Conservation (phyloP, 37 sponge, comb jelly and placozoan genomes). For the Axinella damicornis region DNA sequence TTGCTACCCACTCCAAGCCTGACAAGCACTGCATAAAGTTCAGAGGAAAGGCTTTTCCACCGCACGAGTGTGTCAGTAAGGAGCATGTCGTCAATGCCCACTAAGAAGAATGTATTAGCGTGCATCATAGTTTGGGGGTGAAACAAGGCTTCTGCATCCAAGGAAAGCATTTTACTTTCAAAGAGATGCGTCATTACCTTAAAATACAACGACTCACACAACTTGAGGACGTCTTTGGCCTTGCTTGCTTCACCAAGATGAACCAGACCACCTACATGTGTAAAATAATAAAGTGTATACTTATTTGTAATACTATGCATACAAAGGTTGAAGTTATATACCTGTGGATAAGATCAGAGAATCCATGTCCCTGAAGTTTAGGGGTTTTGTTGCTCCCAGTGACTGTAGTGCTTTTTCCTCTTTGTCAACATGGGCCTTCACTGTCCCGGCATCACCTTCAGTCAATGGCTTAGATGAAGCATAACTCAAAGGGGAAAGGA, state of each 20-base stretch:
- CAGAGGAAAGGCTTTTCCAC: slow-evolving; percentile 47
- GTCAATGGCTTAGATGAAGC: too few relatives aligned
- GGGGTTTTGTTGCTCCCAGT: neutral
- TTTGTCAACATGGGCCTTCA: slow-evolving; percentile 13
- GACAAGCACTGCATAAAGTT: slow-evolving; percentile 30
- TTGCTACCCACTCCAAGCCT: slow-evolving; percentile 17
- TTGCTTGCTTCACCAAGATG: slow-evolving; percentile 26
- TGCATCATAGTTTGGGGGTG: slow-evolving; percentile 41
- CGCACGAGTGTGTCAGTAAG: slow-evolving; percentile 12
- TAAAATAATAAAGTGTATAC: too few relatives aligned
- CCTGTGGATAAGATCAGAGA: slow-evolving; percentile 41
- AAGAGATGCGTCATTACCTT: slow-evolving; percentile 4
- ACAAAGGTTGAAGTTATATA: neutral
- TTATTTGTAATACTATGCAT: too few relatives aligned
- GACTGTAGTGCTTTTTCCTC: neutral
- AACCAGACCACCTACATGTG: slow-evolving; percentile 21
- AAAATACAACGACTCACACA: slow-evolving; percentile 31
- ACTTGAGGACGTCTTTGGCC: slow-evolving; percentile 7
- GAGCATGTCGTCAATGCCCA: slow-evolving; percentile 2
- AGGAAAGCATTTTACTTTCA: neutral
- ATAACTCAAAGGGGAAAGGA: too few relatives aligned
- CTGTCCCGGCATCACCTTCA: too few relatives aligned
- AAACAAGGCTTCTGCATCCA: slow-evolving; percentile 29
- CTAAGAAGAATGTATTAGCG: slow-evolving; percentile 28
- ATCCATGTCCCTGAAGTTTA: slow-evolving; percentile 53